phyloP scores from a whole-genome alignment of 1,140 invertebrate genomes.

The Magallana gigas region DNA sequence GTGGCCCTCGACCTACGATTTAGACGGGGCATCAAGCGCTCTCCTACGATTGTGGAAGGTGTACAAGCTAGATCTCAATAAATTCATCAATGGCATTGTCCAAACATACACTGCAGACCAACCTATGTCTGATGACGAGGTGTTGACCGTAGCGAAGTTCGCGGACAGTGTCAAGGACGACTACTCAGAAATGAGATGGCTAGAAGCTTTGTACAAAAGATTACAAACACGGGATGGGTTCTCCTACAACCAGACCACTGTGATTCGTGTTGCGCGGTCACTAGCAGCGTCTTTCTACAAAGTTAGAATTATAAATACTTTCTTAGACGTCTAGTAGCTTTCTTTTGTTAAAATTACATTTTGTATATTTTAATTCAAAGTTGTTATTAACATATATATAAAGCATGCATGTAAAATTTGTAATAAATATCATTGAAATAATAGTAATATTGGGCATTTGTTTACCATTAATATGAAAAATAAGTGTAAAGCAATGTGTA shows the following conservation, averaged over 20 bases:
- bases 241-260: neutral
- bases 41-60: constrained; percentile 39
- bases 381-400: no score
- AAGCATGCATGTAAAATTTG: no score
- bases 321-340: no score
- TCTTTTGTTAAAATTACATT: no score
- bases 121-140: constrained; percentile 24
- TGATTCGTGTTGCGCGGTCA: neutral
- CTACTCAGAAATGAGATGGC: constrained; percentile 39
- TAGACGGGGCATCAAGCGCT: constrained; percentile 38
- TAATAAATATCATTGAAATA: no score
- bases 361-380: no score
- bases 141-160: constrained; percentile 29
- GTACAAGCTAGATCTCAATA: constrained; percentile 43
- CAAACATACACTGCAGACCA: neutral
- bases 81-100: constrained; percentile 18
- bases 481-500: no score
- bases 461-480: no score
- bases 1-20: constrained; percentile 42
- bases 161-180: neutral
- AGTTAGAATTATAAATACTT: neutral
- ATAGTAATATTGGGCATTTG: no score
- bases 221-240: neutral
- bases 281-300: neutral
- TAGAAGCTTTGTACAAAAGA: neutral